A percentile compares a stretch with the other conserved stretches of the same genome.
Evolutionary conservation across 2,888 invertebrate species (phyloP).

Genomic region (Pseudolycoriella hygida): DNA sequence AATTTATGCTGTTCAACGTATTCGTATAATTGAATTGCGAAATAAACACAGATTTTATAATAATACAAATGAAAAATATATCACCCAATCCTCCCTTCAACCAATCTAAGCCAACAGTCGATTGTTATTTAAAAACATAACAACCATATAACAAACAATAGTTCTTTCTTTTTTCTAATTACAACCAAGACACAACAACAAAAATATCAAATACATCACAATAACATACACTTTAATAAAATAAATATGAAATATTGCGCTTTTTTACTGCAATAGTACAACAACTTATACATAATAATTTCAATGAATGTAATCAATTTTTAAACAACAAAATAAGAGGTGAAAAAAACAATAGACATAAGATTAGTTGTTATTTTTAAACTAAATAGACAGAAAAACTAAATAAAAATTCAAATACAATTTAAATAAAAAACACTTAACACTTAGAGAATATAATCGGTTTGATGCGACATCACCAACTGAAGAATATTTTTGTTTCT

Average conservation of each 20-base stretch:
- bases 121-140: conserved; percentile 18
- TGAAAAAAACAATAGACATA: conserved; percentile 12
- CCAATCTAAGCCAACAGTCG: conserved; percentile 42
- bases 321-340: conserved; percentile 9
- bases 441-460: too few species aligned
- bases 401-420: too few species aligned
- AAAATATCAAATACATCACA: background rate
- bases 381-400: background rate
- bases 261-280: conserved; percentile 1
- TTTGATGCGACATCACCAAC: too few species aligned
- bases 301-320: conserved; percentile 1
- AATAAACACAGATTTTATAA: conserved; percentile 25
- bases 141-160: conserved; percentile 5
- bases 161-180: conserved; percentile 3
- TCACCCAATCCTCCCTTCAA: conserved; percentile 31
- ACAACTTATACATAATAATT: background rate
- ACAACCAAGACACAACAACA: background rate
- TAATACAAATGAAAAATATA: conserved; percentile 28
- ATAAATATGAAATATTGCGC: conserved; percentile 1
- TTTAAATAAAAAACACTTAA: too few species aligned
- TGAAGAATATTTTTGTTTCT: too few species aligned
- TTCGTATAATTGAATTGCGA: conserved; percentile 9
- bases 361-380: conserved; percentile 14
- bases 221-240: background rate
- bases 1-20: too few species aligned